Base-by-base conservation (phyloP, 2,888 invertebrate species). In the Drosophila flavopinicola region DNA sequence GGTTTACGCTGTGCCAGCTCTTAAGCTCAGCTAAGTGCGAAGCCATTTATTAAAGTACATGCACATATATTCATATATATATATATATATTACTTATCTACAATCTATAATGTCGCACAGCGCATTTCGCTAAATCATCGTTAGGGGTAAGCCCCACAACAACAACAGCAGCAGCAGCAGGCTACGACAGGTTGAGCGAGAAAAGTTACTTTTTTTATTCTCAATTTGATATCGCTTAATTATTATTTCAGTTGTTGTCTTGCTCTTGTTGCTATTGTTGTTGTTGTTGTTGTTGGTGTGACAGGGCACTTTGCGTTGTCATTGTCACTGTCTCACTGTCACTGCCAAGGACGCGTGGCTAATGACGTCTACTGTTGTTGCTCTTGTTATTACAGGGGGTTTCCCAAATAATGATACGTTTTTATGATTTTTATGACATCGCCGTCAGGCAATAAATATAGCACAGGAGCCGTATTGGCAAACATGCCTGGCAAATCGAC, bases 151-250 rank as follows among this genome's bases (percentile, higher is more conserved):
- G 6, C n/a, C 20, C 37, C 20, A 11, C 45, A 23, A 53, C 23
- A n/a, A n/a, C n/a, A n/a, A n/a, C n/a, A n/a, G n/a, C n/a, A n/a
- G n/a, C n/a, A n/a, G n/a, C n/a, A 25, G 17, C 20, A 9, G 20
- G 15, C 37, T 44, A 56, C 56, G 71, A 53, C 64, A 68, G 83
- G 61, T 74, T 56, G 33, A 41, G 47, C n/a, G 47, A 64, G 59
- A 64, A 78, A 74, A 69, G 68, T 66, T 64, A 79, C 70, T 70
- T 78, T 85, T 79, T 79, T 80, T 85, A n/a, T n/a, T n/a, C n/a
- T 86, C 86, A 82, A 82, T 82, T 82, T 86, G 60, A 80, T 86
- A 74, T 84, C 68, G 77, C 78, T 82, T 82, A 86, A 82, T 82
- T 82, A 84, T 74, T 86, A 75, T 76, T 49, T 45, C 42, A 42